A percentile compares a stretch with the other conserved stretches of the same genome.
Conservation (phyloP, 1,140 invertebrate genomes). For the Dolichoris vasculosae region DNA sequence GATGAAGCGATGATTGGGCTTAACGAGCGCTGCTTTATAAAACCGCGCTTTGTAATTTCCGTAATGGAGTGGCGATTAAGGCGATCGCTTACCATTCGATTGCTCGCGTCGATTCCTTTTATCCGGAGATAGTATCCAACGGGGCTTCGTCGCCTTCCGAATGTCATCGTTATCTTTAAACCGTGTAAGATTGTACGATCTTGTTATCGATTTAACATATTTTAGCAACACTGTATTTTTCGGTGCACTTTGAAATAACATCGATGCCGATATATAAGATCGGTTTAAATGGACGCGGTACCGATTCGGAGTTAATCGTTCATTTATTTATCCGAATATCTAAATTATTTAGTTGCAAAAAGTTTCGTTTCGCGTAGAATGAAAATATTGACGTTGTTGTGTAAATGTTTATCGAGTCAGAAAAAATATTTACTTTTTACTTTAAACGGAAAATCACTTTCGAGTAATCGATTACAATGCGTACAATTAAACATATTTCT, state of each 20-base stretch:
- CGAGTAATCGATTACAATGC: neutral
- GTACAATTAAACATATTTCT: neutral
- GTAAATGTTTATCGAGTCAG: no score
- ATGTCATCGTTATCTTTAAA: neutral
- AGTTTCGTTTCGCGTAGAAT: no score
- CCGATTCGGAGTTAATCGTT: no score
- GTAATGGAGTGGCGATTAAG: conserved; percentile 19
- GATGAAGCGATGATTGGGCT: conserved; percentile 25
- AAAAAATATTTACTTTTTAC: no score
- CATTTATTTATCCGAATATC: no score
- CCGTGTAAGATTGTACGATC: neutral
- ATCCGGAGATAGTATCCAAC: neutral
- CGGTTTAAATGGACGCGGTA: no score
- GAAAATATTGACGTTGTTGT: no score
- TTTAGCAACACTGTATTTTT: neutral
- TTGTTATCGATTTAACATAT: neutral
- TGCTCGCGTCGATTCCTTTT: conserved; percentile 7
- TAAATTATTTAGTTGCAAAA: no score
- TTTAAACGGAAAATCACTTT: no score
- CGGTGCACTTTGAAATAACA: neutral
- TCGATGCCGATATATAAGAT: no score
- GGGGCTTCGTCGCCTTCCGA: neutral
- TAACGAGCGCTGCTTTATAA: neutral
- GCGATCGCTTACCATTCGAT: neutral
- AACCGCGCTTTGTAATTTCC: conserved; percentile 25